Evolutionary conservation across 2,113 vertebrate genomes (phyloP).

Genomic region (Anser cygnoides): DNA sequence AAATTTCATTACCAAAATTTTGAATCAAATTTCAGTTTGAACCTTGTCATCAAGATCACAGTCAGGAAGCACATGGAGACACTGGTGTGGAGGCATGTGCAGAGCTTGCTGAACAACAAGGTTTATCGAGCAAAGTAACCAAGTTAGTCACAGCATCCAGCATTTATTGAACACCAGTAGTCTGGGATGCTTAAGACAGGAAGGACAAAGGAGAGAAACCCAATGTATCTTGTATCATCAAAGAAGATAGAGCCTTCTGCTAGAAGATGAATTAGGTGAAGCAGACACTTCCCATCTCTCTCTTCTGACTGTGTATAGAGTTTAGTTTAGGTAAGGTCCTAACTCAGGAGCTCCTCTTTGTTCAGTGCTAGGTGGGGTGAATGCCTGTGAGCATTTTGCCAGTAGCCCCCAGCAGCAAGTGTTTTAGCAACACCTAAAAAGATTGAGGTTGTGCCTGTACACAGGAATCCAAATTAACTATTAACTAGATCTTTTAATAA

Average conservation of each 20-base stretch:
- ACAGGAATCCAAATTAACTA: background rate
- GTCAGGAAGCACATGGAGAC: background rate
- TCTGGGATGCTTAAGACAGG: background rate
- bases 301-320: background rate
- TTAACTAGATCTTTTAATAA: background rate
- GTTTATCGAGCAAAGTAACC: accelerated
- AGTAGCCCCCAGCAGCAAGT: background rate
- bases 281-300: background rate
- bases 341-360: background rate
- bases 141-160: background rate
- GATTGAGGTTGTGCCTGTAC: background rate
- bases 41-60: background rate
- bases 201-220: background rate
- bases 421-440: background rate
- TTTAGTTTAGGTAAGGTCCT: background rate
- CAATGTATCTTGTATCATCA: background rate
- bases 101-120: background rate
- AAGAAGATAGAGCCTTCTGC: background rate
- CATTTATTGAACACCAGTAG: background rate
- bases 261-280: background rate
- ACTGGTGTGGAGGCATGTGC: background rate
- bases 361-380: background rate
- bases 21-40: background rate
- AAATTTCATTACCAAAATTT: background rate
- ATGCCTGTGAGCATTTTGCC: background rate